Evolutionary conservation across 2,797 vertebrate species (phyloP), one percentile per base, ranked within the genome.

Genomic region (Synanceia verrucosa): DNA sequence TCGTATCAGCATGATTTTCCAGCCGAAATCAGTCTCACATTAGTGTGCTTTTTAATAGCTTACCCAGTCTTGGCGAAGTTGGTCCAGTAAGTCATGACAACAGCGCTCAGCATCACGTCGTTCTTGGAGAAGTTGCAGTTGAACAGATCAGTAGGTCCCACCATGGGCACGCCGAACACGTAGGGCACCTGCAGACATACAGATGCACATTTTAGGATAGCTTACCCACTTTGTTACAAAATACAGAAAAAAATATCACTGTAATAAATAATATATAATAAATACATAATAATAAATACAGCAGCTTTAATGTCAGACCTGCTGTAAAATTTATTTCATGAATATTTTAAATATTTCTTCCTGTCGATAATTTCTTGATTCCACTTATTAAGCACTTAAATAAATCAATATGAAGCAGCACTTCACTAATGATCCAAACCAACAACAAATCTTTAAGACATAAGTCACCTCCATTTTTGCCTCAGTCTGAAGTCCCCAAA

Each of bases 51-150:
- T 77, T 70, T 21, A 71, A 81, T 43, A 66, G 66, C 97, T 81
- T 91, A 99, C 98, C 98, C 98, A 1, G 98, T 99, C 93, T 99
- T 99, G 85, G 98, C 98, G 4, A 99, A 99, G 89, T 99, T 99
- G 19, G 97, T 99, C 98, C 98, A 99, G 88, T 99, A 99, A 0
- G 97, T 99, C 98, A 99, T 99, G 73, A 99, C 96, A 29, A 98
- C 97, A 0, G 97, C 97, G 9, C 97, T 99, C 44, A 99, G 94
- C 97, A 99, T 99, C 57, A 99, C 96, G 10, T 99, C 98, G 1
- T 98, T 98, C 88, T 97, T 97, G 74, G 97, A 98, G 86, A 99
- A 99, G 92, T 99, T 99, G 75, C 98, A 99, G 91, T 96, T 97
- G 88, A 99, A 99, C 36, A 98, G 91, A 74, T 99, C 97, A 0